phyloP scores from a whole-genome alignment of 2,797 vertebrate species.

The Hafferia zeledoni region DNA sequence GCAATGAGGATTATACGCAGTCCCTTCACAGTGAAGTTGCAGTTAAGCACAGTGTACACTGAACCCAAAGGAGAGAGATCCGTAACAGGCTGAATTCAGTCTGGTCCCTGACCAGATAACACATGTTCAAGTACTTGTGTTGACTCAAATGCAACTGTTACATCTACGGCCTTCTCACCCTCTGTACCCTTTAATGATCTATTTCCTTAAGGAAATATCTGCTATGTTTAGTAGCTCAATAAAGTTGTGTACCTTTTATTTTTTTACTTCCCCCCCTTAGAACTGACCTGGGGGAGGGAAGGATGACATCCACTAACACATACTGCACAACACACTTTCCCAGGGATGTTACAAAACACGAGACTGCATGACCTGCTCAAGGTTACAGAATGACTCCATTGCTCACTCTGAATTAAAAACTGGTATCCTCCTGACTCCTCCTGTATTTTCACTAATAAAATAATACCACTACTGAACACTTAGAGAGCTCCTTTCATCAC shows the following conservation, averaged over 20 bases:
- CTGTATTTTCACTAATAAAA: conserved; percentile 48
- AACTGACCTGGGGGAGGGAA: neutral
- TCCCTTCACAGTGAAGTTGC: neutral
- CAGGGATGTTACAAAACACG: conserved; percentile 13
- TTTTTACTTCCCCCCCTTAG: neutral
- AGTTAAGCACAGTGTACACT: neutral
- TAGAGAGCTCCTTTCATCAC: conserved; percentile 47
- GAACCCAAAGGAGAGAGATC: neutral
- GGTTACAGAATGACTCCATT: conserved; percentile 39
- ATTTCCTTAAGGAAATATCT: neutral
- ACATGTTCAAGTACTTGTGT: neutral
- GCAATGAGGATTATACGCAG: neutral
- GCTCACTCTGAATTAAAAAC: conserved; percentile 44
- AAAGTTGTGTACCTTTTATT: neutral
- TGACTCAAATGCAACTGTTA: neutral
- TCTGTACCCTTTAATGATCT: neutral
- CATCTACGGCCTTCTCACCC: neutral
- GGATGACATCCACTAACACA: neutral
- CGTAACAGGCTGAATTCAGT: neutral
- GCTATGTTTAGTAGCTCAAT: neutral
- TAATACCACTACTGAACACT: conserved; percentile 10
- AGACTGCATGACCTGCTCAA: conserved; percentile 25
- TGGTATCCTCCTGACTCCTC: conserved; percentile 36
- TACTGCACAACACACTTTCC: neutral
- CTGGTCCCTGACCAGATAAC: neutral